phyloP scores from a whole-genome alignment of 2,113 vertebrate species.

The Stegostoma tigrinum region DNA sequence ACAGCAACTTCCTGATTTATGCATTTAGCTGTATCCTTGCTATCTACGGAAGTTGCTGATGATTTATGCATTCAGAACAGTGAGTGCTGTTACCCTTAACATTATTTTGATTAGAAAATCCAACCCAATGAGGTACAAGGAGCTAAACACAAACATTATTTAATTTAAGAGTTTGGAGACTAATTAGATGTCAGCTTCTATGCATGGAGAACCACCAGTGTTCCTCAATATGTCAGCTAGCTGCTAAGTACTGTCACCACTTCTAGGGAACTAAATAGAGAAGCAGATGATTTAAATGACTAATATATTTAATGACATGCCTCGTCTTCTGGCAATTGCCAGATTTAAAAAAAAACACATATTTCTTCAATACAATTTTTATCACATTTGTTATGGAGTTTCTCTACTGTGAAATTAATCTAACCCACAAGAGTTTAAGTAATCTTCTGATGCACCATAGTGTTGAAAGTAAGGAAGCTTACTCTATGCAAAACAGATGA shows the following conservation, averaged over 20 bases:
- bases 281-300: conserved; percentile 1
- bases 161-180: background rate
- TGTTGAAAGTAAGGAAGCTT: background rate
- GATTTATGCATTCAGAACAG: background rate
- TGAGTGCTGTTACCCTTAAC: background rate
- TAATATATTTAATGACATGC: conserved; percentile 26
- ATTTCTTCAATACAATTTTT: conserved; percentile 14
- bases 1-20: background rate
- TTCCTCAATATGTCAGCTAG: background rate
- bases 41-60: background rate
- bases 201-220: background rate
- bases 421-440: conserved; percentile 28
- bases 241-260: conserved; percentile 16
- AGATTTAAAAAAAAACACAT: background rate
- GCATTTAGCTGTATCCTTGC: background rate
- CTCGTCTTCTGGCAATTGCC: conserved; percentile 4
- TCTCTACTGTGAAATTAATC: conserved; percentile 37
- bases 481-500: background rate
- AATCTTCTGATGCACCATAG: conserved; percentile 2
- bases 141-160: background rate
- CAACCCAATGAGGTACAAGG: background rate
- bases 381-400: conserved; percentile 29
- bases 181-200: conserved; percentile 14
- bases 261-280: background rate
- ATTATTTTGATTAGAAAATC: background rate